These are phyloP conservation scores for Elaphurus davidianus DNA, from an alignment of 2,113 vertebrate genomes.

Conservation along the genomic window DNA sequence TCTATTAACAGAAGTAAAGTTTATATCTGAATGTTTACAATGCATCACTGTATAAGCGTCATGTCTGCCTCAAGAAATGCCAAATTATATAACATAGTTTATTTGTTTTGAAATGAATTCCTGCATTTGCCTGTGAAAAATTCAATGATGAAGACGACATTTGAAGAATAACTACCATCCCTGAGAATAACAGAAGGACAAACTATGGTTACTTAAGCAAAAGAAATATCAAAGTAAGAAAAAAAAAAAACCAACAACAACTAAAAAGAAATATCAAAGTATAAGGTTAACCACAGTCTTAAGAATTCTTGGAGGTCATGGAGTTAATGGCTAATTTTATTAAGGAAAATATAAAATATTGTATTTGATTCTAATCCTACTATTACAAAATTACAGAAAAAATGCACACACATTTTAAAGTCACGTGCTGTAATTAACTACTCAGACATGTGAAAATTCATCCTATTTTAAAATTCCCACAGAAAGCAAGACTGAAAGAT, in stretches of 20 bases:
- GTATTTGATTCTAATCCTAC: not conserved
- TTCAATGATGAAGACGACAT: not conserved
- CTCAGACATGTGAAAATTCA: not conserved
- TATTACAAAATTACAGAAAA: not conserved
- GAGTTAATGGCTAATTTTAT: not conserved
- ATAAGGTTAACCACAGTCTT: not conserved
- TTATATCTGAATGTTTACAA: not conserved
- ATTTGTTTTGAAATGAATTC: not conserved
- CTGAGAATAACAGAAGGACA: not conserved
- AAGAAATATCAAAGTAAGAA: not conserved
- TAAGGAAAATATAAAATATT: not conserved
- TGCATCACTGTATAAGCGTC: not conserved
- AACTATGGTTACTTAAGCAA: not conserved
- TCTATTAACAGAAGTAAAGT: not conserved
- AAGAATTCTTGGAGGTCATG: not conserved
- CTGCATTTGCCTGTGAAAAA: not conserved
- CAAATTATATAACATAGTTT: not conserved
- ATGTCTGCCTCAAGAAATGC: not conserved
- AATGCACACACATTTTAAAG: not conserved
- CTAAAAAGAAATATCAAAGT: not conserved
- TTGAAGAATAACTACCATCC: not conserved
- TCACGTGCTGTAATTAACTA: not conserved
- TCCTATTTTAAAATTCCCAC: not conserved
- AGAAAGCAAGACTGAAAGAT: not conserved
- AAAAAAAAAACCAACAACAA: too few species aligned